Evolutionary conservation across 2,113 vertebrate species (phyloP).

Genomic region (Larimichthys polyactis): DNA sequence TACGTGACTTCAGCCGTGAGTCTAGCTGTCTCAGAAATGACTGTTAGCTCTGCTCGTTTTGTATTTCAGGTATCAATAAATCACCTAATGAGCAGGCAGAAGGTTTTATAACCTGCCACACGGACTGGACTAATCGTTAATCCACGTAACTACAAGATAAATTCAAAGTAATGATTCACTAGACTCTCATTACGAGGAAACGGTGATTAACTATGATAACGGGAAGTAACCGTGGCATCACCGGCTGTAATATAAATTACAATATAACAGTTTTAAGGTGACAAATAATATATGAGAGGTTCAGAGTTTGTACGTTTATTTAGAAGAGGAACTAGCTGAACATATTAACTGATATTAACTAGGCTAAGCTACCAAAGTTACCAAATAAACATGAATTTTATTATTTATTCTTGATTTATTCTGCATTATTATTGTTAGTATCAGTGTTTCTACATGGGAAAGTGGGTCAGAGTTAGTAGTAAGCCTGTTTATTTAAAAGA

Average conservation of each 20-base stretch:
- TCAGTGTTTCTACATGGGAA: no score
- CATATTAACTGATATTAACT: no score
- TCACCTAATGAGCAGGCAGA: neutral
- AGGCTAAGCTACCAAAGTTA: no score
- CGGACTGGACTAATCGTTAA: neutral
- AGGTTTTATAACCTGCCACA: neutral
- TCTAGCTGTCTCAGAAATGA: neutral
- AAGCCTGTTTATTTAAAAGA: neutral
- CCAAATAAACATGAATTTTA: no score
- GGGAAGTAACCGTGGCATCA: neutral
- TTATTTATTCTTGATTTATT: no score
- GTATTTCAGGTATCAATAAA: neutral
- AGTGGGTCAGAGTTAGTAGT: no score
- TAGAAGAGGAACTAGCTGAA: neutral
- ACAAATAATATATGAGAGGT: neutral
- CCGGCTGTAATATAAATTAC: neutral
- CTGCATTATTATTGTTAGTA: no score
- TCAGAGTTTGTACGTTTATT: neutral
- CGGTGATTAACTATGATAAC: neutral
- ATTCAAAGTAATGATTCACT: neutral
- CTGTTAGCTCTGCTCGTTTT: neutral
- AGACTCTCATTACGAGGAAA: neutral
- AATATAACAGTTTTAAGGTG: neutral
- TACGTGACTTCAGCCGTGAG: slow-evolving; percentile 15
- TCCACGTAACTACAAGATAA: neutral